These are phyloP conservation scores for Rhopalosiphum maidis DNA, from an alignment of 1,140 invertebrate genomes.

Conservation along the genomic window DNA sequence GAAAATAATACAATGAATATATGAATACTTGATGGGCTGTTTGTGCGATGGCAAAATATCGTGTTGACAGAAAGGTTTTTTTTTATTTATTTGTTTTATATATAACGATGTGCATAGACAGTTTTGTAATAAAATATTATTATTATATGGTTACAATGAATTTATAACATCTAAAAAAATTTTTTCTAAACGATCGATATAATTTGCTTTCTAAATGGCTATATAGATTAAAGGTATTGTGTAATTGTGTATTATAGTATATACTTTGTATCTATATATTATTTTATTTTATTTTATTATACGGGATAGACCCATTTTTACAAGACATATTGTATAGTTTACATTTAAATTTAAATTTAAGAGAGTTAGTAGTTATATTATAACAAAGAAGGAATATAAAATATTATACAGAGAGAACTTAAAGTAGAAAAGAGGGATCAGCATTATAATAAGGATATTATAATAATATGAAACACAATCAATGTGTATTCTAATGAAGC, in stretches of 20 bases:
- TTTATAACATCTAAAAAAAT: conserved; percentile 39
- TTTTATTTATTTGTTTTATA: conserved; percentile 13
- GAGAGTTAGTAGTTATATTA: too few relatives aligned
- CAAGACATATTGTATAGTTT: too few relatives aligned
- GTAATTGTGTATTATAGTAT: background rate
- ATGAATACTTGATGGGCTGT: background rate
- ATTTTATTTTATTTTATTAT: too few relatives aligned
- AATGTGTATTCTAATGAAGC: background rate
- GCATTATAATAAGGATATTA: too few relatives aligned
- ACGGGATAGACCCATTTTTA: too few relatives aligned
- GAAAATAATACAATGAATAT: background rate
- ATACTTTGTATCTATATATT: too few relatives aligned
- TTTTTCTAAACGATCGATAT: background rate
- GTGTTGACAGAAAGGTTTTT: background rate
- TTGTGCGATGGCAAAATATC: background rate
- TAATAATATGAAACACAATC: conserved; percentile 3
- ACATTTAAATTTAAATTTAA: too few relatives aligned
- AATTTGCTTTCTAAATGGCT: conserved; percentile 26
- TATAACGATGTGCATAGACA: background rate
- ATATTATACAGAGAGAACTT: too few relatives aligned
- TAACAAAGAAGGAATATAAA: too few relatives aligned
- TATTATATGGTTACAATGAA: background rate
- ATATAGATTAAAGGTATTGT: background rate
- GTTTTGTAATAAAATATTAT: conserved; percentile 50
- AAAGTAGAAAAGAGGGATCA: too few relatives aligned